Evolutionary conservation across 2,797 vertebrate genomes (phyloP).

Genomic region (Cossypha caffra): DNA sequence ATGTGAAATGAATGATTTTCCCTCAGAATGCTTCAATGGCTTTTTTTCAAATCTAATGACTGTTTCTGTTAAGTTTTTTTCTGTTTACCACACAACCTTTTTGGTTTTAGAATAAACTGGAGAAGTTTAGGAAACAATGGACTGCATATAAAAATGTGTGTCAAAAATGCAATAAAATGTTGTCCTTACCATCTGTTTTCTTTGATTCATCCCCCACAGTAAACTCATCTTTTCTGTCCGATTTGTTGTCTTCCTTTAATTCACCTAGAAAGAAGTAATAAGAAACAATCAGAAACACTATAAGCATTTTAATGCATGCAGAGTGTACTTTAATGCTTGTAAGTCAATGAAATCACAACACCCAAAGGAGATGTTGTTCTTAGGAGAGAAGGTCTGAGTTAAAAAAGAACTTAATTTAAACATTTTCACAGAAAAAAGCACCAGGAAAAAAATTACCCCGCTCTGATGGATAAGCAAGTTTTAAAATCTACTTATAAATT

Average conservation of each 20-base stretch:
- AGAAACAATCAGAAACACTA: neutral
- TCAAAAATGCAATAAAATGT: constrained; percentile 27
- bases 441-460: neutral
- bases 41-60: neutral
- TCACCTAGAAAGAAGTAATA: constrained; percentile 70
- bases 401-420: neutral
- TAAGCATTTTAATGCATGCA: neutral
- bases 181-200: constrained; percentile 75
- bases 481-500: neutral
- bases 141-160: neutral
- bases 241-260: constrained; percentile 69
- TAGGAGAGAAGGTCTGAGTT: neutral
- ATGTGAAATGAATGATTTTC: neutral
- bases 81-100: neutral
- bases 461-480: neutral
- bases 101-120: neutral
- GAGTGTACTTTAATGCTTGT: neutral
- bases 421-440: neutral
- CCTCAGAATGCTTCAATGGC: neutral
- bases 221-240: constrained; percentile 69
- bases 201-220: constrained; percentile 57
- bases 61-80: neutral
- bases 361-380: neutral
- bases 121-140: neutral
- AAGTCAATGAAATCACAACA: neutral